Conservation (phyloP, 2,888 invertebrate genomes). For the Eueremaeus valkanovi region DNA sequence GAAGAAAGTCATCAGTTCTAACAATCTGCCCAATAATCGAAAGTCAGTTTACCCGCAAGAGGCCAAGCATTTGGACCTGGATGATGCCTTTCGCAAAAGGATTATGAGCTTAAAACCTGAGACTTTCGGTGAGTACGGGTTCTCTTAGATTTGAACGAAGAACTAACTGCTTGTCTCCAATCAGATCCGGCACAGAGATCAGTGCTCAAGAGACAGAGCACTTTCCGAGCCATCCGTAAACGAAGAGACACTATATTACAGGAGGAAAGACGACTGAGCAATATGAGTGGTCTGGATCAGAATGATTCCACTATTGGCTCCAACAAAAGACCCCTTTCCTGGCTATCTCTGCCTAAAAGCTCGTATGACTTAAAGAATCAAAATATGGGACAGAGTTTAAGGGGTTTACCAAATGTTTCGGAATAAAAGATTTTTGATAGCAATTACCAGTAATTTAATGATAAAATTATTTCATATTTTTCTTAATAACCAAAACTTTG, state of each 20-base stretch:
- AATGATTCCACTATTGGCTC: slow-evolving; percentile 22
- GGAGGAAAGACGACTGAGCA: background rate
- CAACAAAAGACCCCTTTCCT: background rate
- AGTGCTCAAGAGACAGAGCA: background rate
- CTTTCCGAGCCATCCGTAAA: background rate
- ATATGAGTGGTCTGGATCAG: background rate
- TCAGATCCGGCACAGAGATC: slow-evolving; percentile 2
- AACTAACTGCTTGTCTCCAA: background rate
- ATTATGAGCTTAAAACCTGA: slow-evolving; percentile 10
- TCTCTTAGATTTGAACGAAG: background rate
- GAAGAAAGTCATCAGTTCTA: background rate
- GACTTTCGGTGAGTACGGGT: background rate
- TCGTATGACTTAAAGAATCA: background rate
- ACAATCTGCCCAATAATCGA: slow-evolving; percentile 16
- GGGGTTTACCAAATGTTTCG: background rate
- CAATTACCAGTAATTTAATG: too few species aligned
- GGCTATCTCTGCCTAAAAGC: background rate
- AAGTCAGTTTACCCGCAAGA: background rate
- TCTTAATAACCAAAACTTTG: too few species aligned
- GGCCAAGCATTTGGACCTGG: background rate
- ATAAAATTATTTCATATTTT: too few species aligned
- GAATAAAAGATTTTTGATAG: too few species aligned
- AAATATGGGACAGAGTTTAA: background rate
- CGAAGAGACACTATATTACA: background rate
- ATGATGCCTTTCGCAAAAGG: slow-evolving; percentile 13